Base-by-base conservation (phyloP, 2,113 vertebrate genomes). In the Plotosus lineatus region DNA sequence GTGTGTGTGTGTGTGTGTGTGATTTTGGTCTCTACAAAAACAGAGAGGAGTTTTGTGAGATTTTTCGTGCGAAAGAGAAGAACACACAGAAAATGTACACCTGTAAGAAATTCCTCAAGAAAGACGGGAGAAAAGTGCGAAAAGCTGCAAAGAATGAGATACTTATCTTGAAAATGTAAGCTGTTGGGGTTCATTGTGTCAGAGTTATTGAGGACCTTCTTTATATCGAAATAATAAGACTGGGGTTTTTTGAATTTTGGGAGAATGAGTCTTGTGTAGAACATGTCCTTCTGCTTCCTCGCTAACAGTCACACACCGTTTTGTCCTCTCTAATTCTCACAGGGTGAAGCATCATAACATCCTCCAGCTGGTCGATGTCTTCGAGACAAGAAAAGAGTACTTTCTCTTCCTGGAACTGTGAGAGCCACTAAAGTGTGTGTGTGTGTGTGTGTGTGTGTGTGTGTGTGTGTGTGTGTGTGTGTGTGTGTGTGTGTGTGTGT, bases 271-370 rank as follows among this genome's bases (percentile, higher is more conserved):
- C 56, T 51, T 72, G 72, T 79, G 58, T 40, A 71, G 6, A 73
- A 61, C 21, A 65, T 80, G 56, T 71, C 44, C 51, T 56, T 83
- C 65, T 85, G 56, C 69, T 77, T 83, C 60, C 81, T 75, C 75
- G 60, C 66, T 74, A 55, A 76, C 77, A 78, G 53, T 80, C 48
- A 80, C 81, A 85, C 74, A 56, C 68, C 80, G 63, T 80, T 63
- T 82, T 31, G 46, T 33, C 69, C 74, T 81, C 51, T 65, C 58
- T 74, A 78, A 38, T 86, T 60, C 86, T 83, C 61, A 31, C 85
- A 99, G 98, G 97, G 94, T 99, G 85, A 99, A 99, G 89, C 98
- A 99, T 86, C 96, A 96, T 82, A 99, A 99, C 87, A 97, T 99
- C 88, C 92, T 99, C 83, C 97, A 98, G 88, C 90, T 98, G 93